These are phyloP conservation scores for Amiota communis DNA, from an alignment of 2,888 invertebrate genomes.

Conservation along the genomic window DNA sequence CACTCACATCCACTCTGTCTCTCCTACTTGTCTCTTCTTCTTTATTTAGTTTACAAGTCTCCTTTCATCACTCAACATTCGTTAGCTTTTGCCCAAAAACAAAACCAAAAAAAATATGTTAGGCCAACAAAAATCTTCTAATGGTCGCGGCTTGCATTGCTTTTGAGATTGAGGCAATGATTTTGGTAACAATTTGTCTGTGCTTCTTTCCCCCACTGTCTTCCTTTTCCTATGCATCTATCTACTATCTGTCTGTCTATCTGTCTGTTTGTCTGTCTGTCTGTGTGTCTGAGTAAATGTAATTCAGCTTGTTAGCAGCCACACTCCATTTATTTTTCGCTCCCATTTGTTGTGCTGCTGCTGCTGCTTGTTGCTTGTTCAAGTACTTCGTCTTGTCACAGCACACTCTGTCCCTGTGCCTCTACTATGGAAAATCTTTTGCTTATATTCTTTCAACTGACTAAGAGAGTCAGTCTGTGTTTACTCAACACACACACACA, in stretches of 20 bases:
- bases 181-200: no score
- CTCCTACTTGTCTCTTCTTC: neutral
- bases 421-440: neutral
- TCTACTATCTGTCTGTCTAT: neutral
- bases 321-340: conserved; percentile 66
- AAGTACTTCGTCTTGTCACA: conserved; percentile 4
- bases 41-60: no score
- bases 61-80: no score
- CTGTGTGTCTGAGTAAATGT: conserved; percentile 53
- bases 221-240: no score
- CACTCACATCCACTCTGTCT: neutral
- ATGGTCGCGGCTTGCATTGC: conserved; percentile 2
- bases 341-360: conserved; percentile 43
- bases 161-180: neutral
- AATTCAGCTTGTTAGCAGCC: conserved; percentile 53
- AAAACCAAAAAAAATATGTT: neutral
- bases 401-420: conserved; percentile 1
- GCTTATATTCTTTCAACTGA: neutral
- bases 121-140: neutral
- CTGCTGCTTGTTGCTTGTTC: conserved; percentile 1
- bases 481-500: neutral
- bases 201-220: no score
- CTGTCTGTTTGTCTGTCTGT: neutral
- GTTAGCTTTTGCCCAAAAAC: neutral
- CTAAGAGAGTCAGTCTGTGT: neutral